phyloP scores from a whole-genome alignment of 2,797 vertebrate species.

The Eidolon dupreanum region DNA sequence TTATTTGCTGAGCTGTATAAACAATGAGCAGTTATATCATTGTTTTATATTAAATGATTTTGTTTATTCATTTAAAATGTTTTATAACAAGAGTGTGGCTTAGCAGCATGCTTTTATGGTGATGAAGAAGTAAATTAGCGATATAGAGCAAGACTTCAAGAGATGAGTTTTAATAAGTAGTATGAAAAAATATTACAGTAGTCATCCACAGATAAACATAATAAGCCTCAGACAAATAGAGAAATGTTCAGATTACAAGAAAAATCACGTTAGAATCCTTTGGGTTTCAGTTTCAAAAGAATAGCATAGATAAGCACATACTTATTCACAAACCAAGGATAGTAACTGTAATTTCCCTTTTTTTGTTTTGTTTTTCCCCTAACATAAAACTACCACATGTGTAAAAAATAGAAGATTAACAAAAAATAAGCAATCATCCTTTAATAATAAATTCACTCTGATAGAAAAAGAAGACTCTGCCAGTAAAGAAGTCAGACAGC shows the following conservation, averaged over 20 bases:
- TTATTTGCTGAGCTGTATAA: constrained; percentile 53
- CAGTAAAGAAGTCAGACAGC: constrained; percentile 53
- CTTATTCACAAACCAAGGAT: neutral
- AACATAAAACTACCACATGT: neutral
- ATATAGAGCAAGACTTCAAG: constrained; percentile 72
- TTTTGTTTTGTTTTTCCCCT: neutral
- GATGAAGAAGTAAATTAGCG: constrained; percentile 83
- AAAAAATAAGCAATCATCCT: constrained; percentile 3
- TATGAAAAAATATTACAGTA: constrained; percentile 82
- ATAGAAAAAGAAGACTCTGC: constrained; percentile 21
- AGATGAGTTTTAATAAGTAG: constrained; percentile 78
- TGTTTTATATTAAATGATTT: constrained; percentile 63
- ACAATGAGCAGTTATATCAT: constrained; percentile 64
- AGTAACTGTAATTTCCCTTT: neutral
- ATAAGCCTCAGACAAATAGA: constrained; percentile 70
- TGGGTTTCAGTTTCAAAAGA: constrained; percentile 59
- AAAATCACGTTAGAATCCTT: constrained; percentile 30
- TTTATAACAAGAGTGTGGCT: constrained; percentile 14
- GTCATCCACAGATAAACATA: constrained; percentile 81
- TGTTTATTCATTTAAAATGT: constrained; percentile 62
- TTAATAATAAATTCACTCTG: constrained; percentile 41
- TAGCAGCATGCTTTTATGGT: constrained; percentile 58
- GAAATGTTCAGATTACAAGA: constrained; percentile 40
- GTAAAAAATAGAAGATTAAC: constrained; percentile 32
- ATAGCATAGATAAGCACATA: neutral